Percentiles rank a stretch among this genome's conserved stretches.
phyloP scores from a whole-genome alignment of 2,797 vertebrate genomes.

The Moxostoma hubbsi region DNA sequence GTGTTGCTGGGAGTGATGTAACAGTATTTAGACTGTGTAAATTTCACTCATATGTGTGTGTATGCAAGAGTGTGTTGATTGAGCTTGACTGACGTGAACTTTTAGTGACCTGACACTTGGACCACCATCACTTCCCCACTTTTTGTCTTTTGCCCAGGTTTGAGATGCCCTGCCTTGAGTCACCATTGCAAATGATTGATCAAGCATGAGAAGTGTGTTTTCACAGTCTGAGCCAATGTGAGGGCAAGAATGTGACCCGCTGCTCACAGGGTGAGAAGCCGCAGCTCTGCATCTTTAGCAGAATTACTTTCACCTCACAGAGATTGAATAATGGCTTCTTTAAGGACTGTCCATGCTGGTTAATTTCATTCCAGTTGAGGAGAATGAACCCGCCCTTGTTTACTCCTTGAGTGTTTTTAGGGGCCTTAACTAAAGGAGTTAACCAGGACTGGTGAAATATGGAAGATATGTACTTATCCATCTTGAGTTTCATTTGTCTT shows the following conservation, averaged over 20 bases:
- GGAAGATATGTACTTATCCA: not conserved
- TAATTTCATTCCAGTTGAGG: constrained; percentile 72
- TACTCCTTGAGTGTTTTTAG: constrained; percentile 25
- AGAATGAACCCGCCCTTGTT: constrained; percentile 61
- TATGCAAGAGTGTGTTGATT: not conserved
- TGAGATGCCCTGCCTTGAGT: constrained; percentile 19
- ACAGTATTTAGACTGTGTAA: not conserved
- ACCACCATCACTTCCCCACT: constrained; percentile 45
- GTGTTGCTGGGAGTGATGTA: not conserved
- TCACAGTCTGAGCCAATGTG: constrained; percentile 68
- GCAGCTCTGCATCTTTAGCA: constrained; percentile 71
- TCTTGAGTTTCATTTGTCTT: not conserved
- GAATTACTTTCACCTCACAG: constrained; percentile 81
- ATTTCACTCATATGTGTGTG: not conserved
- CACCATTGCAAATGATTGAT: constrained; percentile 74
- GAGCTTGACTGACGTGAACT: constrained; percentile 56
- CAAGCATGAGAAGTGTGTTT: constrained; percentile 72
- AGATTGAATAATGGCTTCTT: constrained; percentile 74
- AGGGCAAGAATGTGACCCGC: constrained; percentile 72
- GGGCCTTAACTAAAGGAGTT: constrained; percentile 4
- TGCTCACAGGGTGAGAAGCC: constrained; percentile 76
- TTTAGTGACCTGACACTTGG: constrained; percentile 60
- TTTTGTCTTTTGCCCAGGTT: constrained; percentile 38
- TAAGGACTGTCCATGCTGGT: constrained; percentile 71
- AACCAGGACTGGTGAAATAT: not conserved